phyloP scores from a whole-genome alignment of 1,140 invertebrate species.

The Drosophila paulistorum region DNA sequence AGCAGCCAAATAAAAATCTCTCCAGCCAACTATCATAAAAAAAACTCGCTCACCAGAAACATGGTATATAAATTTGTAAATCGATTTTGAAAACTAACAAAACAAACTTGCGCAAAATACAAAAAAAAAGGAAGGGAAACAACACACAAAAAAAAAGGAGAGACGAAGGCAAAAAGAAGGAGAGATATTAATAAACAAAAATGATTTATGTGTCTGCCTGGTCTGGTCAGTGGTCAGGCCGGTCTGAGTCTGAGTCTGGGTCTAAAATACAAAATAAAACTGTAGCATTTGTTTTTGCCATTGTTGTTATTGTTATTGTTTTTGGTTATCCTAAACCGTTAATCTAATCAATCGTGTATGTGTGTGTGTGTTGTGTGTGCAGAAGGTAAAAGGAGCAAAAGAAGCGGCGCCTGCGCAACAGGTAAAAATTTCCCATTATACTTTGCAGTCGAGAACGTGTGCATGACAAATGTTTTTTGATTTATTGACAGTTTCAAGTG shows the following conservation, averaged over 20 bases:
- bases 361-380: constrained; percentile 46
- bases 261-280: constrained; percentile 26
- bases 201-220: constrained; percentile 71
- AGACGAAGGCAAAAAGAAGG: not conserved
- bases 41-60: constrained; percentile 15
- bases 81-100: constrained; percentile 70
- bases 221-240: constrained; percentile 23
- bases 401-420: constrained; percentile 11
- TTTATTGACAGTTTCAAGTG: constrained; percentile 63
- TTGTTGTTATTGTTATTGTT: constrained; percentile 22
- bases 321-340: constrained; percentile 54
- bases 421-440: constrained; percentile 6
- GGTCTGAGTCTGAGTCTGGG: not conserved
- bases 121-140: constrained; percentile 2
- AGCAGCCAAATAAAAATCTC: constrained; percentile 18
- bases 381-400: constrained; percentile 45
- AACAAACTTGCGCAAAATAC: constrained; percentile 59
- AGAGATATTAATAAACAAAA: constrained; percentile 68
- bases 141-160: constrained; percentile 24
- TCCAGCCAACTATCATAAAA: not conserved
- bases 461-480: constrained; percentile 71
- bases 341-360: constrained; percentile 55
- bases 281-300: constrained; percentile 38
- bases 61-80: constrained; percentile 63
- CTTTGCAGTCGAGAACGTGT: constrained; percentile 30